Evolutionary conservation across 2,888 invertebrate species (phyloP), one percentile per base, ranked within the genome.

Genomic region (Halictus quadricinctus): DNA sequence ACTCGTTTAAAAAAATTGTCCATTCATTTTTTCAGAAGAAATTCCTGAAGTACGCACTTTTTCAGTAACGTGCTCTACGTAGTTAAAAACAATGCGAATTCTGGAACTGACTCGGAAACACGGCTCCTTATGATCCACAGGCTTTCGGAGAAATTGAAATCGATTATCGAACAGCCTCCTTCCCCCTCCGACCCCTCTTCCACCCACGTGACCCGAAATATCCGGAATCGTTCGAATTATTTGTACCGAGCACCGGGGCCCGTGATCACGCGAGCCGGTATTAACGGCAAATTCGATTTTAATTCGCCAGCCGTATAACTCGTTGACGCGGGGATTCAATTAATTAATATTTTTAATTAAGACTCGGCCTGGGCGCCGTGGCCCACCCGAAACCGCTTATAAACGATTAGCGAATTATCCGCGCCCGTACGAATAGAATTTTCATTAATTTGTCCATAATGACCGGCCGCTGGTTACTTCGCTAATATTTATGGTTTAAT

Each of bases 331-430:
- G n/a, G 41, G 50, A 58, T 78, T 60, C 73, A 43, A 74, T 84
- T 78, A 84, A 84, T 73, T 69, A 69, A 50, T 82, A 73, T 77
- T 83, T 83, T 83, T 83, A 77, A 83, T 83, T 77, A 84, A 77
- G 43, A 48, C 72, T 25, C 48, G 29, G 12, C 76, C 48, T 21
- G 69, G 41, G 10, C 69, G 4, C 36, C 41, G 21, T 41, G 41
- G 43, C 41, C 41, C 69, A 43, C 25, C 6, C 0, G 46, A 8
- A 70, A 48, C 36, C 72, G n/a, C 41, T 72, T 50, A 48, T 48
- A 69, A 29, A 50, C 48, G 43, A 64, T 72, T 76, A 50, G 41
- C 72, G 36, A 81, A 83, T 81, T 76, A 64, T 64, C 73, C 21
- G 15, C 25, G n/a, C 50, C 36, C 41, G 41, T 29, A 13, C 18